Evolutionary conservation across 2,888 invertebrate genomes (phyloP), one percentile per base, ranked within the genome.

Genomic region (Dynastes maya): DNA sequence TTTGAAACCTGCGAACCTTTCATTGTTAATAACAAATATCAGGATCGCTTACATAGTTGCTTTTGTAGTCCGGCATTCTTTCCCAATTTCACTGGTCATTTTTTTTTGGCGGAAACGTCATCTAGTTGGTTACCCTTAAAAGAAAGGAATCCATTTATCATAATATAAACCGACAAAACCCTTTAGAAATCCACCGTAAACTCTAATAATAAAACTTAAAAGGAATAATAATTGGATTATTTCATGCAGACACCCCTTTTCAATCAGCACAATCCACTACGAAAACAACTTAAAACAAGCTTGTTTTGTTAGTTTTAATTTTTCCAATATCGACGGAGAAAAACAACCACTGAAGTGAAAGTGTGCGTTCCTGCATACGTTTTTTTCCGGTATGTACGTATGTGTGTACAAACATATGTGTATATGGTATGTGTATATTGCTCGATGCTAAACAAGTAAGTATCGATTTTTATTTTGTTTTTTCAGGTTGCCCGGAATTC

Each of bases 211-310:
- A 83, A 83, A 82, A 82, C 80, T 83, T 81, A 82, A 84, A 85
- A 85, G 83, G 85, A 86, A 85, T 85, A 82, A 84, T 85, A 85
- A 86, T 86, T 85, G 85, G 85, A 86, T 86, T 86, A 85, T 84
- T 85, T 85, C 84, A 83, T 84, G 83, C 82, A 84, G 83, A 84
- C 85, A 82, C 84, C 82, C 84, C 81, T 83, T 84, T 85, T 85
- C 84, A 85, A 85, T 85, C 84, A 85, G 80, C 81, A 82, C 82
- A 82, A 84, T 84, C 84, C 84, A 83, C 82, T 82, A 80, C 83
- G 82, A 84, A 84, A 85, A 85, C 84, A 85, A 85, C 85, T 84
- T 84, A 84, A 84, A 85, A 85, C 85, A 84, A 84, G 83, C 80
- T 79, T 80, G 82, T 84, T 83, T 83, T 84, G 84, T 84, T 84